phyloP scores from a whole-genome alignment of 2,888 invertebrate genomes.

The Unio pictorum region DNA sequence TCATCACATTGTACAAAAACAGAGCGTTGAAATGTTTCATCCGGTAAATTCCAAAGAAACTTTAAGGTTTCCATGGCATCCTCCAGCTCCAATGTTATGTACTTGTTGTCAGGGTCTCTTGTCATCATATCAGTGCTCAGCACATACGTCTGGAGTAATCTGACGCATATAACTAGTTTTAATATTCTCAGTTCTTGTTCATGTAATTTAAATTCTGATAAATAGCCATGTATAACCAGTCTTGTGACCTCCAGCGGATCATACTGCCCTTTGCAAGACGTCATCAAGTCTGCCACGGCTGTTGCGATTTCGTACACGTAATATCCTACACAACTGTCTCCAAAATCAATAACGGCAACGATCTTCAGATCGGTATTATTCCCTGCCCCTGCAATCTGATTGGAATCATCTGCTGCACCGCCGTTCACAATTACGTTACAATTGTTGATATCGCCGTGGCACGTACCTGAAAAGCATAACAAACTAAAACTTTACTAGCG shows the following conservation, averaged over 20 bases:
- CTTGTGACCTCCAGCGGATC: no score
- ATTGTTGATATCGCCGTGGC: no score
- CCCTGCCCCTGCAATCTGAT: no score
- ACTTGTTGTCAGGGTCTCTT: constrained; percentile 17
- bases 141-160: constrained; percentile 18
- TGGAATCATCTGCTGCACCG: no score
- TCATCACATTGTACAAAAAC: no score
- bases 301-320: constrained; percentile 23
- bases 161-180: constrained; percentile 13
- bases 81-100: constrained; percentile 8
- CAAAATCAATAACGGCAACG: constrained; percentile 17
- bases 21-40: constrained; percentile 5
- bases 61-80: constrained; percentile 8
- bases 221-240: constrained; percentile 5
- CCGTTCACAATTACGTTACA: no score
- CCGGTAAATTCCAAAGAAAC: constrained; percentile 14
- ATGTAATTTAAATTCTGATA: constrained; percentile 11
- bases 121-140: constrained; percentile 8
- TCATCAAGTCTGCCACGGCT: constrained; percentile 28
- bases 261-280: constrained; percentile 2
- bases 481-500: no score
- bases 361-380: no score
- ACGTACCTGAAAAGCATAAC: no score
- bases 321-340: constrained; percentile 20
- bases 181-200: constrained; percentile 10